Evolutionary conservation across 2,888 invertebrate species (phyloP), one percentile per base, ranked within the genome.

Genomic region (Embidobia sp.): DNA sequence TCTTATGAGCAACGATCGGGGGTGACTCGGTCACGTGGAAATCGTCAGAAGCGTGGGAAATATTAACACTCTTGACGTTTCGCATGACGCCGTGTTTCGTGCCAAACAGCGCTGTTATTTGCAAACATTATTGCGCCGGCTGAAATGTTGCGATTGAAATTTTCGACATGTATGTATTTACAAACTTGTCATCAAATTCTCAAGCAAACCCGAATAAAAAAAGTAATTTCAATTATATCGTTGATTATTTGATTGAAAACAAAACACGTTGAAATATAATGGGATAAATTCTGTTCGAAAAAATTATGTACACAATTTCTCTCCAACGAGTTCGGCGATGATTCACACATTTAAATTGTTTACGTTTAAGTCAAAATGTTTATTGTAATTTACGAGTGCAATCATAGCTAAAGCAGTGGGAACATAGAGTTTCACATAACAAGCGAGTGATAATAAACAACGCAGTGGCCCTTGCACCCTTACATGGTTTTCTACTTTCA

Each of bases 371-470:
- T n/a, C n/a, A n/a, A n/a, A n/a, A n/a, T 40, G 42, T 57, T 40
- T 57, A 42, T 55, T 16, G 22, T 29, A 37, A 7, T 51, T 35
- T 11, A 19, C 22, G 31, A 35, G 19, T 18, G 49, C 49, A 53
- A 46, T 64, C 11, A 35, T 22, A 15, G 40, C 11, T n/a, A n/a
- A n/a, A 66, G 27, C 80, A 83, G 83, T 84, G 84, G 82, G 84
- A 84, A 84, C 81, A 81, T 83, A 74, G 48, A 82, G 80, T 83
- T 83, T 83, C 81, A 81, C 83, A 80, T 79, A 78, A 70, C 63
- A 29, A 42, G 42, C 75, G 70, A 74, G 74, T 70, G 81, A 81
- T 80, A 83, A 81, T 83, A 83, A 83, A 82, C 81, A 82, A 55
- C 63, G 29, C 42, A 42, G 76, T 22, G 42, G 37, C 49, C 51